These are phyloP conservation scores for Tangara arthus DNA, from an alignment of 2,797 vertebrate species.

Conservation along the genomic window DNA sequence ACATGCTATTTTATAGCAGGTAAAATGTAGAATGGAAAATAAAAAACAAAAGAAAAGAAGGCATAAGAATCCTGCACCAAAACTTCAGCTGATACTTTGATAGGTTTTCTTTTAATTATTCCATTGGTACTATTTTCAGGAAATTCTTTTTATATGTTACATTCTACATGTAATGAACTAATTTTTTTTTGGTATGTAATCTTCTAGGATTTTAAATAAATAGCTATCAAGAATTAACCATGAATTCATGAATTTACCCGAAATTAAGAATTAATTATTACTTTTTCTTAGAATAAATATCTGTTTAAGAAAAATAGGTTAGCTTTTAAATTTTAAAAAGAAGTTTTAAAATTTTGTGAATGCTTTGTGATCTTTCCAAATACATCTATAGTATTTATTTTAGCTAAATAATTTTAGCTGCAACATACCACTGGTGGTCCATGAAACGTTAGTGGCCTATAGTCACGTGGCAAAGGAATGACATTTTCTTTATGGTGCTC, in stretches of 20 bases:
- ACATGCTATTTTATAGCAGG: background rate
- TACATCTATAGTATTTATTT: background rate
- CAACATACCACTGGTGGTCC: background rate
- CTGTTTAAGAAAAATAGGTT: background rate
- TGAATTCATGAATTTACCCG: rapidly evolving
- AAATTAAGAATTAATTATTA: background rate
- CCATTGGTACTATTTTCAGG: background rate
- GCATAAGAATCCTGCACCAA: background rate
- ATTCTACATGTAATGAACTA: background rate
- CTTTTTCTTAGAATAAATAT: background rate
- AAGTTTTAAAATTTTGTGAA: background rate
- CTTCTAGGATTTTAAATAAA: background rate
- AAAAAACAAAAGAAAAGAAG: background rate
- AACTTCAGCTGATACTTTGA: background rate
- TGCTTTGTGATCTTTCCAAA: background rate
- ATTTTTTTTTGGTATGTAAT: background rate
- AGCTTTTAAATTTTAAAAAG: background rate
- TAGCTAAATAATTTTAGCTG: background rate
- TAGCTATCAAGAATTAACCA: background rate
- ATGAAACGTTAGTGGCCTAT: background rate
- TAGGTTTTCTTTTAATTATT: background rate
- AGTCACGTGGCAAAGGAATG: background rate
- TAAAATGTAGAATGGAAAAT: background rate
- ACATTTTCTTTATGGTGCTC: background rate
- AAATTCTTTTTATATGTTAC: rapidly evolving